phyloP scores from a whole-genome alignment of 1,140 invertebrate species.

The Pogonomyrmex barbatus region DNA sequence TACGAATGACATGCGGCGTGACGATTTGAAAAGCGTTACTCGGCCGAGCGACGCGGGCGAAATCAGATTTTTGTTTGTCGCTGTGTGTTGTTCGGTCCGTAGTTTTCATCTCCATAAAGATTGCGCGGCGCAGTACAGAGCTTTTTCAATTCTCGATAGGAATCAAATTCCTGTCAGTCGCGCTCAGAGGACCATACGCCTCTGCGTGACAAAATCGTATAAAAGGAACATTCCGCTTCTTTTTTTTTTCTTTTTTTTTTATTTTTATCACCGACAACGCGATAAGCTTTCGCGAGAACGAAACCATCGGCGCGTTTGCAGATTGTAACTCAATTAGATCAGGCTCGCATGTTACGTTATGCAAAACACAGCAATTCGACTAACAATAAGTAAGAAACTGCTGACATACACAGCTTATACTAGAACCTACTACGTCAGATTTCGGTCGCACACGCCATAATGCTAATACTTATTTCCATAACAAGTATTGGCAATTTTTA shows the following conservation, averaged over 20 bases:
- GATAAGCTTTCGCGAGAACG: constrained; percentile 27
- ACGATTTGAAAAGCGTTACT: constrained; percentile 63
- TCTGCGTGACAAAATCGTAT: constrained; percentile 22
- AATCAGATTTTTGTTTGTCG: constrained; percentile 63
- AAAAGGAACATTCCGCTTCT: constrained; percentile 28
- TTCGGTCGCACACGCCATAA: background rate
- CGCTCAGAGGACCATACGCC: constrained; percentile 6
- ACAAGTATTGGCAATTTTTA: background rate
- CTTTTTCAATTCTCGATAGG: constrained; percentile 74
- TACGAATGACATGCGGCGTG: constrained; percentile 53
- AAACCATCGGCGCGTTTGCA: constrained; percentile 31
- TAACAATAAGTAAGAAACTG: constrained; percentile 39
- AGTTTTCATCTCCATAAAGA: constrained; percentile 72
- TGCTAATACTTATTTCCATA: background rate
- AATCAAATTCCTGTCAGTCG: constrained; percentile 69
- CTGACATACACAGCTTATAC: background rate
- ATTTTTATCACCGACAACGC: constrained; percentile 1
- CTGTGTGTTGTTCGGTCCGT: constrained; percentile 45
- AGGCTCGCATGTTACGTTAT: background rate
- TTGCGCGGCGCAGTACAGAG: constrained; percentile 46
- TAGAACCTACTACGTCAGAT: background rate
- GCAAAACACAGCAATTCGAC: constrained; percentile 37
- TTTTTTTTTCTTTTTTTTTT: constrained; percentile 17
- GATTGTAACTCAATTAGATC: constrained; percentile 35
- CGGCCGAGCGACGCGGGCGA: constrained; percentile 31